These are phyloP conservation scores for Tenthredo distinguenda DNA, from an alignment of 2,888 invertebrate genomes.

Conservation along the genomic window DNA sequence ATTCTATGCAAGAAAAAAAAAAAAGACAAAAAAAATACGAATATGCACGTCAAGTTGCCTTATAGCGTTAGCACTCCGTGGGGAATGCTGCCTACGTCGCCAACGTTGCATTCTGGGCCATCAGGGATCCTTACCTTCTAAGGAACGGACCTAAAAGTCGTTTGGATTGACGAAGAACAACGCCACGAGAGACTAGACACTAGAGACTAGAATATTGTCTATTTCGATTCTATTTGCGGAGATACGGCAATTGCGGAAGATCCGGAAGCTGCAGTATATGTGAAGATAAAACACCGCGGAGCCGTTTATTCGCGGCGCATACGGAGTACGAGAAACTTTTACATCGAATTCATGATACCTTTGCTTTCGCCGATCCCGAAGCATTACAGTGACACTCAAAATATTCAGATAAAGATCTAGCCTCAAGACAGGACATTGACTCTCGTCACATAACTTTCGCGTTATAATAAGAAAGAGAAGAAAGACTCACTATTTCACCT, in stretches of 20 bases:
- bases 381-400: conserved; percentile 12
- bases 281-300: neutral
- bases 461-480: neutral
- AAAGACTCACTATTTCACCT: conserved; percentile 25
- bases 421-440: conserved; percentile 49
- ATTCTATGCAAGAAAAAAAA: neutral
- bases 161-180: conserved; percentile 19
- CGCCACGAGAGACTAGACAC: neutral
- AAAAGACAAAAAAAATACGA: neutral
- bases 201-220: neutral
- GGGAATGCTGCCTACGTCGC: conserved; percentile 11
- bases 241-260: neutral
- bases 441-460: conserved; percentile 39
- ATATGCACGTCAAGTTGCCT: conserved; percentile 21
- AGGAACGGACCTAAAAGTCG: conserved; percentile 10
- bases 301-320: too few relatives aligned
- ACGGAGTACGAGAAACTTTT: neutral
- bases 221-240: neutral
- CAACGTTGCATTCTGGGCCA: conserved; percentile 33
- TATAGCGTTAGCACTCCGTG: conserved; percentile 5
- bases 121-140: conserved; percentile 9
- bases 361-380: neutral
- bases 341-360: neutral
- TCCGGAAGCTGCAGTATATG: neutral
- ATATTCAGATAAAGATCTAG: conserved; percentile 2